Evolutionary conservation across 2,797 vertebrate genomes (phyloP).

Genomic region (Microctenopoma lineatum): DNA sequence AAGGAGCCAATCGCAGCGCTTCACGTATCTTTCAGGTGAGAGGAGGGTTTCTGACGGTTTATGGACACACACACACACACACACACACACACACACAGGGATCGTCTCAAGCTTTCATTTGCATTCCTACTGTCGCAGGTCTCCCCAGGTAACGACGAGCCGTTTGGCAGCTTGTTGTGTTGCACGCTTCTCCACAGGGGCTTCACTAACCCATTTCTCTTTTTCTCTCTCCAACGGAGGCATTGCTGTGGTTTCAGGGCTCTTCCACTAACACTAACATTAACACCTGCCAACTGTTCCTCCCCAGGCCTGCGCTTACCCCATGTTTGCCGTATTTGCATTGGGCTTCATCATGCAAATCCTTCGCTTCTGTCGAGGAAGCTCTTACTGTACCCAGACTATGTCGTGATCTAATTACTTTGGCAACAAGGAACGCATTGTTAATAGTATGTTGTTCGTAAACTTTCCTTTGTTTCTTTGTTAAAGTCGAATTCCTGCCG

Average conservation of each 20-base stretch:
- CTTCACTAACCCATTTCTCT: conserved; percentile 58
- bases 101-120: conserved; percentile 16
- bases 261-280: conserved; percentile 70
- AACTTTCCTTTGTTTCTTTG: conserved; percentile 35
- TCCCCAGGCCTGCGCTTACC: conserved; percentile 29
- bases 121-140: conserved; percentile 17
- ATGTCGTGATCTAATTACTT: conserved; percentile 31
- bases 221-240: conserved; percentile 64
- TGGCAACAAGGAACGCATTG: conserved; percentile 5
- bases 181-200: conserved; percentile 46
- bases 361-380: conserved; percentile 54
- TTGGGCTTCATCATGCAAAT: conserved; percentile 49
- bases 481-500: conserved; percentile 28
- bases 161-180: conserved; percentile 37
- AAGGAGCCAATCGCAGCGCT: conserved; percentile 98
- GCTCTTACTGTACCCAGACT: conserved; percentile 25
- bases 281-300: conserved; percentile 78
- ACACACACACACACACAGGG: conserved; percentile 2
- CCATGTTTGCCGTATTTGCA: conserved; percentile 48
- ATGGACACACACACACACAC: conserved; percentile 6
- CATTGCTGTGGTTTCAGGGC: conserved; percentile 74
- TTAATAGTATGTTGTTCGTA: conserved; percentile 25
- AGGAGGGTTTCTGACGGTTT: conserved; percentile 1
- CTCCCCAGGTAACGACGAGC: conserved; percentile 23
- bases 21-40: conserved; percentile 97